phyloP scores from a whole-genome alignment of 2,113 vertebrate species.

The Eptesicus fuscus region DNA sequence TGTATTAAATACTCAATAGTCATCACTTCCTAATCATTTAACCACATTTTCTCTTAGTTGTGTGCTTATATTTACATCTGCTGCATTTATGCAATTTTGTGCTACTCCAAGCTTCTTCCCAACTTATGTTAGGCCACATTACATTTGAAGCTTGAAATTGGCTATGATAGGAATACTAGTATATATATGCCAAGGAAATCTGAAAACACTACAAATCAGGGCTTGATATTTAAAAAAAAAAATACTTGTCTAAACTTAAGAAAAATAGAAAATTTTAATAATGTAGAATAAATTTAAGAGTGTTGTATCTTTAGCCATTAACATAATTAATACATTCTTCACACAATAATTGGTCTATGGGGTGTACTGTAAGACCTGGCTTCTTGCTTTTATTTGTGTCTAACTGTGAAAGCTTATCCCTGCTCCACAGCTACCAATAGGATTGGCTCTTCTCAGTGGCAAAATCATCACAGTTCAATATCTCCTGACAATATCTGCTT shows the following conservation, averaged over 20 bases:
- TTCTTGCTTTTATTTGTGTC: not conserved
- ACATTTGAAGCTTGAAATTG: not conserved
- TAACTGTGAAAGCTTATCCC: not conserved
- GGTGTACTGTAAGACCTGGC: not conserved
- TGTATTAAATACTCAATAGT: not conserved
- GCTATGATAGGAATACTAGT: not conserved
- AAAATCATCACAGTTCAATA: not conserved
- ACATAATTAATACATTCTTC: not conserved
- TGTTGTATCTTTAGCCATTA: not conserved
- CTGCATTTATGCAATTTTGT: not conserved
- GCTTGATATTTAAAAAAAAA: not conserved
- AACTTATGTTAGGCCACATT: not conserved
- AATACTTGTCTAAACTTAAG: not conserved
- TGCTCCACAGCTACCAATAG: not conserved
- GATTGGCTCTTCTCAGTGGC: not conserved
- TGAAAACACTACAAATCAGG: not conserved
- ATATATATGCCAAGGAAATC: not conserved
- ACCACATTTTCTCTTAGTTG: not conserved
- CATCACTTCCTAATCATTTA: not conserved
- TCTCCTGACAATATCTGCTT: not conserved
- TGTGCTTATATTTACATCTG: not conserved
- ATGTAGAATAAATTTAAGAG: not conserved
- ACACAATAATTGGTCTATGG: not conserved
- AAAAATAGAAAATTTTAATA: not conserved
- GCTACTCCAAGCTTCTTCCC: not conserved